Evolutionary conservation across 2,113 vertebrate genomes (phyloP), one percentile per base, ranked within the genome.

Genomic region (Salvelinus sp.): DNA sequence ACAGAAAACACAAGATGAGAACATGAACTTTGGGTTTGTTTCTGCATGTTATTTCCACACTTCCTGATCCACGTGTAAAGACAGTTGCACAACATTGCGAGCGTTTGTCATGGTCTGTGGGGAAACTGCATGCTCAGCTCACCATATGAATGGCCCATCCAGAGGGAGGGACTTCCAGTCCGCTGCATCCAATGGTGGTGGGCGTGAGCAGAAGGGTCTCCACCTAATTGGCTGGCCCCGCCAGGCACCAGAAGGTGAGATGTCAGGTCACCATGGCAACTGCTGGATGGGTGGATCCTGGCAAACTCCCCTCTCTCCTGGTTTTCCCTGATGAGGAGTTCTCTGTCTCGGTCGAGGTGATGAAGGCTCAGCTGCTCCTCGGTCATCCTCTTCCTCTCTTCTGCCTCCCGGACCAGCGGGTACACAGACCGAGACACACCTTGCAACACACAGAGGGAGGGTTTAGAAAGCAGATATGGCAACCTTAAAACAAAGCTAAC

Each of bases 81-180:
- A 68, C 2, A 74, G 50, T 70, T 57, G 28, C 68, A 57, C 13
- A 69, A 68, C 75, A 70, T 9, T 57, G 28, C 6, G 4, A 22
- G 18, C 22, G 0, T 66, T 14, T 66, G 25, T 28, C 64, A 66
- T 66, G 23, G 27, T 16, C 23, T 27, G 23, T 16, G 27, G 23
- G 50, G 3, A 3, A 2, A 33, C 20, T 23, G 50, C 66, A 64
- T 3, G 22, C 9, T 30, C 6, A 62, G 93, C 95, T 90, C 76
- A 98, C 97, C 90, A 2, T 98, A 98, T 20, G 97, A 96, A 87
- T 96, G 97, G 4, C 97, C 96, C 96, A 98, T 97, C 97, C 97
- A 98, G 74, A 98, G 85, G 75, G 97, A 99, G 86, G 97, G 96
- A 91, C 97, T 99, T 88, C 96, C 96, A 48, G 97, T 96, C 80